Evolutionary conservation across 2,888 invertebrate genomes (phyloP).

Genomic region (Thecophora atra): DNA sequence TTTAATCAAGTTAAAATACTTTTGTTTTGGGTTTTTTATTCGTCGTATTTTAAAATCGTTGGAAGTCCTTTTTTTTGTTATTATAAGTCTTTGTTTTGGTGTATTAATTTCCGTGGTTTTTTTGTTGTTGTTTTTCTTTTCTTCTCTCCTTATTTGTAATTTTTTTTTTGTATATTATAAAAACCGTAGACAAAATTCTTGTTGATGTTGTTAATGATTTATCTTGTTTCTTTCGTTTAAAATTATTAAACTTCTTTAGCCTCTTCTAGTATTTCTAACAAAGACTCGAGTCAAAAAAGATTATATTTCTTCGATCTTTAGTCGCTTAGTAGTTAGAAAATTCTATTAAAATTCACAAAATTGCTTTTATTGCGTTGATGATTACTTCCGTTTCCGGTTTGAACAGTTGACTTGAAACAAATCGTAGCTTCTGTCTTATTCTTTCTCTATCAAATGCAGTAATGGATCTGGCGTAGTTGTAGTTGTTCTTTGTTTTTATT

Average conservation of each 20-base stretch:
- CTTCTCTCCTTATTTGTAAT: constrained; percentile 35
- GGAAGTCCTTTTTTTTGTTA: constrained; percentile 57
- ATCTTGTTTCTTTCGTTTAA: constrained; percentile 9
- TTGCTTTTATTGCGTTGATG: constrained; percentile 42
- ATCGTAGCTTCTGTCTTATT: not conserved
- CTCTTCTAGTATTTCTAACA: constrained; percentile 20
- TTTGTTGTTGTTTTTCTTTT: constrained; percentile 42
- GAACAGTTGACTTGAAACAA: constrained; percentile 8
- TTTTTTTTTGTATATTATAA: constrained; percentile 31
- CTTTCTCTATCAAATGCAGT: not conserved
- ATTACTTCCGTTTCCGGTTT: constrained; percentile 34
- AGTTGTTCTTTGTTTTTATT: not conserved
- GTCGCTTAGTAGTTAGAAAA: constrained; percentile 1
- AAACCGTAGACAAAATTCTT: constrained; percentile 35
- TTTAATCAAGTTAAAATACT: constrained; percentile 32
- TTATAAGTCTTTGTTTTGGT: constrained; percentile 37
- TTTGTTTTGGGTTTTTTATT: constrained; percentile 38
- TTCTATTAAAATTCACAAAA: constrained; percentile 37
- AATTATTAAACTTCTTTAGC: constrained; percentile 11
- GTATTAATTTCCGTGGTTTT: constrained; percentile 31
- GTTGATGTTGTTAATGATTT: constrained; percentile 10
- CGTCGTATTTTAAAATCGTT: constrained; percentile 64
- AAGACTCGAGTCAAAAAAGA: constrained; percentile 24
- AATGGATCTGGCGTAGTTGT: not conserved
- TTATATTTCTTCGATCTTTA: constrained; percentile 12